These are phyloP conservation scores for Augochlora pura DNA, from an alignment of 1,140 invertebrate species.

Conservation along the genomic window DNA sequence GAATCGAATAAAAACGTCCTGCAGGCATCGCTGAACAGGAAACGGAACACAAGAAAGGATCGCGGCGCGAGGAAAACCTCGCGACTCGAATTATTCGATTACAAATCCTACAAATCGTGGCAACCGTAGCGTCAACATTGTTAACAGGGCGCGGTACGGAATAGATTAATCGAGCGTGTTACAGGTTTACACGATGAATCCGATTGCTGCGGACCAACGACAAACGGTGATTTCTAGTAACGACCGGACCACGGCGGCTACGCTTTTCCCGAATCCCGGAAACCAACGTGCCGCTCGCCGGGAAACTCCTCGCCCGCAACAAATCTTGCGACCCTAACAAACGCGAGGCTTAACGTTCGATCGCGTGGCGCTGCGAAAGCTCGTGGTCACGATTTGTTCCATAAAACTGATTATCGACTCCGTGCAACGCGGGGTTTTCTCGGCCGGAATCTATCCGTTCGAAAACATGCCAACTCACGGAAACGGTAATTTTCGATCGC, in stretches of 20 bases:
- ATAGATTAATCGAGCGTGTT: conserved; percentile 54
- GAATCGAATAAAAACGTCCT: too few species aligned
- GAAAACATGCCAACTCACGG: not conserved
- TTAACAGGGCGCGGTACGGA: conserved; percentile 34
- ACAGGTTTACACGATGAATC: conserved; percentile 47
- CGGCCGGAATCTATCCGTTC: too few species aligned
- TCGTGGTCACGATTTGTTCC: too few species aligned
- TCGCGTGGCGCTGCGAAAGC: too few species aligned
- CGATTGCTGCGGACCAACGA: conserved; percentile 37
- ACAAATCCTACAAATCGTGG: conserved; percentile 40
- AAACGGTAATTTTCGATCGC: conserved; percentile 21
- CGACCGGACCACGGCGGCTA: not conserved
- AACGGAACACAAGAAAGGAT: not conserved
- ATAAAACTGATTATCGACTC: too few species aligned
- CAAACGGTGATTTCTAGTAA: conserved; percentile 49
- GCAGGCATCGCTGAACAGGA: not conserved
- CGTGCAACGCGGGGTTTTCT: too few species aligned
- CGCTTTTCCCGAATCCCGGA: conserved; percentile 5
- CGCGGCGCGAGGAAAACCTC: not conserved
- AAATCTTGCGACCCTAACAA: not conserved
- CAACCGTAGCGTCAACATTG: conserved; percentile 46
- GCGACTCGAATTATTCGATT: conserved; percentile 44
- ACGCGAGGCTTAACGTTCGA: too few species aligned
- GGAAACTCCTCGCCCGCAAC: not conserved
- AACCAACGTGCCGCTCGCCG: not conserved